Percentiles rank a stretch among this genome's conserved stretches.
Conservation (phyloP, 1,140 invertebrate species). For the Drosophila bifasciata region DNA sequence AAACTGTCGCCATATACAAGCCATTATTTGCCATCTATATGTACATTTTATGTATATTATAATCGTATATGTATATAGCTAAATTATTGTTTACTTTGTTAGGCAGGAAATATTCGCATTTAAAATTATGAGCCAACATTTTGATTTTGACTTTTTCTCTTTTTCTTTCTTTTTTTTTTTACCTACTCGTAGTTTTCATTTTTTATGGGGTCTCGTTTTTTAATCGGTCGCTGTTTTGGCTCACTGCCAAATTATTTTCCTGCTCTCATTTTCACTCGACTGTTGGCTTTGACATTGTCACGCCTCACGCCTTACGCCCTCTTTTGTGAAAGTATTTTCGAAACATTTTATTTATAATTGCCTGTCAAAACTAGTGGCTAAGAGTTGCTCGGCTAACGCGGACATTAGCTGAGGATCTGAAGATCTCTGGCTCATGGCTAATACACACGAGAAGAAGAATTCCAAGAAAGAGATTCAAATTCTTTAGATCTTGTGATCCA, state of each 20-base stretch:
- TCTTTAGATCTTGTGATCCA: conserved; percentile 43
- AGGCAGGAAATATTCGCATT: conserved; percentile 38
- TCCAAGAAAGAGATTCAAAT: conserved; percentile 10
- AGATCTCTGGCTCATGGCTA: conserved; percentile 7
- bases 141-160: conserved; percentile 38
- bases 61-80: conserved; percentile 16
- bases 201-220: conserved; percentile 49
- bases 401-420: conserved; percentile 39
- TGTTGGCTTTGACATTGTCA: conserved; percentile 75
- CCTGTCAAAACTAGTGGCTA: conserved; percentile 60
- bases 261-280: conserved; percentile 69
- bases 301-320: conserved; percentile 37
- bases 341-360: conserved; percentile 66
- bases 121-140: conserved; percentile 43
- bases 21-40: conserved; percentile 22
- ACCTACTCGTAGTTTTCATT: conserved; percentile 7
- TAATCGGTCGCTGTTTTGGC: conserved; percentile 71
- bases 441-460: conserved; percentile 15
- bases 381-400: conserved; percentile 26
- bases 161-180: conserved; percentile 7
- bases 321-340: conserved; percentile 67
- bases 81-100: conserved; percentile 35
- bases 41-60: conserved; percentile 1
- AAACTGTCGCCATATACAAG: conserved; percentile 52
- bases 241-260: conserved; percentile 61